Evolutionary conservation across 2,888 invertebrate species (phyloP), one percentile per base, ranked within the genome.

Genomic region (Agonopterix heracliana): DNA sequence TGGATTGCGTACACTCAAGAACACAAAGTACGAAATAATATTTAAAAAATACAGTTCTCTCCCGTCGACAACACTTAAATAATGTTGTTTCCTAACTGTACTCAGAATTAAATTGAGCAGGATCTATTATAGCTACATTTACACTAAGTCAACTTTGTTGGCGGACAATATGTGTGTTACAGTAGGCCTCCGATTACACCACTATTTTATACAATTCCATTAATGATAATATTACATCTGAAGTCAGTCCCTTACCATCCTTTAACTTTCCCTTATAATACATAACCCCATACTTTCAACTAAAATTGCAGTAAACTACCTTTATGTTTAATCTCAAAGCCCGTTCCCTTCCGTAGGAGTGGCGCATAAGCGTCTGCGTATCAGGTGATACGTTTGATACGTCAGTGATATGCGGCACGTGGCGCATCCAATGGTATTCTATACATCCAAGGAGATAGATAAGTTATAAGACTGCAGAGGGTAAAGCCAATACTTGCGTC

Each of bases 51-150:
- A 63, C 75, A 79, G 74, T 71, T 74, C 63, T 56, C 74, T 77
- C 79, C 72, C 72, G 52, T 44, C 56, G 58, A 66, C 69, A 71
- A 66, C 73, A 66, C 63, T 63, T 65, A 60, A 63, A 67, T 66
- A 68, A 64, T 63, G 67, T 68, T 72, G 78, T 73, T 78, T 65
- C 71, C 77, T 80, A 74, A 71, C 76, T 76, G 76, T 75, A 80
- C 83, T 81, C 84, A 75, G 74, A 77, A 71, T 77, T 78, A 75
- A 78, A 86, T 87, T 87, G 87, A 87, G 87, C 87, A 86, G 76
- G 63, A 77, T 76, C 72, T 74, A 73, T 79, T 83, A 85, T 64
- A 78, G 68, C 81, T 85, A 85, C 72, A 69, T 59, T 78, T 79
- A 84, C 61, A 77, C 82, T 84, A 83, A 74, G 67, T 83, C 81